Evolutionary conservation across 2,797 vertebrate species (phyloP), one percentile per base, ranked within the genome.

Genomic region (Lutjanus argentimaculatus): DNA sequence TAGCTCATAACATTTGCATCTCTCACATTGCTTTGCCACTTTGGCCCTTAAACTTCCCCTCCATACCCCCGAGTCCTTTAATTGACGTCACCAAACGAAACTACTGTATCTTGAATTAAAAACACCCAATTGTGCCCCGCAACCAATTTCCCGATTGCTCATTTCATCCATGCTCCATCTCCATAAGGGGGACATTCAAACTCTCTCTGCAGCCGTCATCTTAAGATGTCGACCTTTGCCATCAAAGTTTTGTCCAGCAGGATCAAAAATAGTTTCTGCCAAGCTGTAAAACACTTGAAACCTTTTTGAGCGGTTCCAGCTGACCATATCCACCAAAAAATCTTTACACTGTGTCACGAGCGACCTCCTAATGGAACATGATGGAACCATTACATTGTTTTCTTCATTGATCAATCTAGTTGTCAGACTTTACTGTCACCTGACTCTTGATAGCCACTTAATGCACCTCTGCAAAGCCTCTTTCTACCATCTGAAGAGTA

Each of bases 371-470:
- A 74, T 63, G 52, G 56, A 70, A 61, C 42, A 65, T 22, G 66
- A 78, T 66, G 56, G 46, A 80, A 56, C 52, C 14, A 66, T 53
- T 64, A 21, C 52, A 64, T 64, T 71, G 61, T 73, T 65, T 25
- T 77, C 68, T 51, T 61, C 40, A 74, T 46, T 49, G 43, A 79
- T 59, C 57, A 45, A 17, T 68, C 57, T 22, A 57, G 57, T 46
- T 62, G 21, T 70, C 36, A 71, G 40, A 67, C 42, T 61, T 64
- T 25, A 42, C 45, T 56, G 49, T 63, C 67, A 72, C 49, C 7
- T 64, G 30, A 25, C 36, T 42, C 65, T 57, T 69, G 14, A 67
- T 55, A 17, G 52, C 15, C 0, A 45, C 43, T 30, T 57, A 46
- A 49, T 59, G 52, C 22, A 49, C 48, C 15, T 22, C 45, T 53